Base-by-base conservation (phyloP, 2,797 vertebrate species). In the Gadopsis marmoratus region DNA sequence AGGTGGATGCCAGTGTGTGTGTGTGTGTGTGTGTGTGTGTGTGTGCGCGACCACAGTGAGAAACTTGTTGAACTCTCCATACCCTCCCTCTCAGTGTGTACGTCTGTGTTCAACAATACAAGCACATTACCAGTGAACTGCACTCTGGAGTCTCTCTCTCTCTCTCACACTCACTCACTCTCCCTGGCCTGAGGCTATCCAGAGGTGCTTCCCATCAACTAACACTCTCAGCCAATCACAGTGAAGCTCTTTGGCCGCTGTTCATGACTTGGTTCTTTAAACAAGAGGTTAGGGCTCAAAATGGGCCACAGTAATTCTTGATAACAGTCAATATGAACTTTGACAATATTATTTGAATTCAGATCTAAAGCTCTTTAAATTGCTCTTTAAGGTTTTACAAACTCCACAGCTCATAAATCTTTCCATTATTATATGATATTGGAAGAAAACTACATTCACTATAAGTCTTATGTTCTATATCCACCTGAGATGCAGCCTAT, bases 81-180 rank as follows among this genome's bases (percentile, higher is more conserved):
- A 11, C 37, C 51, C 60, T 33, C n/a, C 6, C 37, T 17, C 43
- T 63, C 33, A 47, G n/a, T 47, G 23, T 29, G 13, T 13, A 21
- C 66, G 68, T 53, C 47, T 58, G 56, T 68, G 23, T 29, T 72
- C 41, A 48, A 73, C 63, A 62, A 45, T 82, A 59, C n/a, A 17
- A n/a, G 60, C 68, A 53, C 56, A 69, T 82, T 56, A 80, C 53
- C 62, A 71, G 37, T 79, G 79, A 77, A 63, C 79, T 76, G 71
- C 55, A 59, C 26, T 26, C 26, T 26, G 26, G 26, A 26, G 19
- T 35, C 48, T 71, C 55, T 48, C 37, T 67, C 37, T 33, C 26
- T 68, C 37, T 35, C 29, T 63, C 56, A 55, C 26, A 26, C 33
- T 37, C n/a, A 56, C 10, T 41, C 43, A 59, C 48, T 55, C 7